These are phyloP conservation scores for Diuraphis noxia DNA, from an alignment of 1,140 invertebrate species.

Conservation along the genomic window DNA sequence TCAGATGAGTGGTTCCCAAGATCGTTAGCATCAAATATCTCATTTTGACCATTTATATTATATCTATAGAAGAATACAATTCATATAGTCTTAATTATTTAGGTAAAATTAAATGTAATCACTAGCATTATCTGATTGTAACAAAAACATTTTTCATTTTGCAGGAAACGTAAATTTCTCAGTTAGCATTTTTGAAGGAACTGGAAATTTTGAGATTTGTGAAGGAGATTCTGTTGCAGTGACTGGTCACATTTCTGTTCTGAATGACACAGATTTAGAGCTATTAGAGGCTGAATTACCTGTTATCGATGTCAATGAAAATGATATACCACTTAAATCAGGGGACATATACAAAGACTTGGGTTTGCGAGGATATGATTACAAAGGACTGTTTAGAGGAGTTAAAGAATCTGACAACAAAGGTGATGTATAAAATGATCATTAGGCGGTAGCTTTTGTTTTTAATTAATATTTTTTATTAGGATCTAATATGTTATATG, in stretches of 20 bases:
- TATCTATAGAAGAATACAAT: too few species aligned
- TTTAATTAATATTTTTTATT: too few species aligned
- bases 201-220: slow-evolving; percentile 88
- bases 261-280: slow-evolving; percentile 68
- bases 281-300: slow-evolving; percentile 61
- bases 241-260: slow-evolving; percentile 72
- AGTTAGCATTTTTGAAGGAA: slow-evolving; percentile 84
- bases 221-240: slow-evolving; percentile 84
- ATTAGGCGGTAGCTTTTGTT: not conserved
- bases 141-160: not conserved
- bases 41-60: too few species aligned
- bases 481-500: not conserved
- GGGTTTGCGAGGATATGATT: slow-evolving; percentile 90
- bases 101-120: too few species aligned
- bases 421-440: slow-evolving; percentile 60
- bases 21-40: too few species aligned
- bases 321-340: slow-evolving; percentile 67
- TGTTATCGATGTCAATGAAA: slow-evolving; percentile 60
- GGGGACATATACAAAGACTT: slow-evolving; percentile 93
- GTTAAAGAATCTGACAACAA: slow-evolving; percentile 71
- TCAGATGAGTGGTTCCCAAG: too few species aligned
- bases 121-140: too few species aligned
- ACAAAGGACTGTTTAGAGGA: slow-evolving; percentile 84
- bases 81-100: too few species aligned
- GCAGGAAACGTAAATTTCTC: slow-evolving; percentile 77